Percentiles rank a stretch among this genome's conserved stretches.
phyloP scores from a whole-genome alignment of 2,888 invertebrate genomes.

The Lamellibrachia satsuma region DNA sequence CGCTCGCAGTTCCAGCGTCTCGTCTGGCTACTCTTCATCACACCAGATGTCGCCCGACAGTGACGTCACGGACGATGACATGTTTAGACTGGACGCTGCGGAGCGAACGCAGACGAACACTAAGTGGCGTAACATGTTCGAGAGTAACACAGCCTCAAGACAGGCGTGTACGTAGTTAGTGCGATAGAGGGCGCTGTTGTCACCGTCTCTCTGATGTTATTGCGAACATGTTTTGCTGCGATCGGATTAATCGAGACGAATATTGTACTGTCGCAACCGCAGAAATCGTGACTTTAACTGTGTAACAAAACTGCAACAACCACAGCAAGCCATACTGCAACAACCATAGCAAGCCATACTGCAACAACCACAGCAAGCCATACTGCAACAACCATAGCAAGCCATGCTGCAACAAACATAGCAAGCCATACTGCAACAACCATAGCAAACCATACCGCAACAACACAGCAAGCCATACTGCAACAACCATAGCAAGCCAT shows the following conservation, averaged over 20 bases:
- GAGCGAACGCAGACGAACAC: background rate
- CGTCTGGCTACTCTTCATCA: background rate
- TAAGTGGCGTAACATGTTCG: background rate
- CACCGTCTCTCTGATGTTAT: background rate
- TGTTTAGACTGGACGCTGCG: background rate
- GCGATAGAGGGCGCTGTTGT: background rate
- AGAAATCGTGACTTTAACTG: background rate
- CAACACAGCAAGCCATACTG: too few species aligned
- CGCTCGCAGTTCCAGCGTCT: background rate
- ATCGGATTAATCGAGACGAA: background rate
- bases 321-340: background rate
- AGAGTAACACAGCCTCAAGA: background rate
- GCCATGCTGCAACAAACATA: too few species aligned
- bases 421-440: too few species aligned
- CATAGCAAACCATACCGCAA: too few species aligned
- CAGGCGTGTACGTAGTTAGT: background rate
- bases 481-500: too few species aligned
- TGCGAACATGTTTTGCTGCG: background rate
- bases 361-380: too few species aligned
- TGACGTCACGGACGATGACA: background rate
- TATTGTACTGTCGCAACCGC: background rate
- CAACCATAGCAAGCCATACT: background rate
- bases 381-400: too few species aligned
- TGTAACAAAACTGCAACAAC: background rate
- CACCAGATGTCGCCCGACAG: slow-evolving; percentile 3